Evolutionary conservation across 2,113 vertebrate genomes (phyloP), one percentile per base, ranked within the genome.

Genomic region (Uria lomvia): DNA sequence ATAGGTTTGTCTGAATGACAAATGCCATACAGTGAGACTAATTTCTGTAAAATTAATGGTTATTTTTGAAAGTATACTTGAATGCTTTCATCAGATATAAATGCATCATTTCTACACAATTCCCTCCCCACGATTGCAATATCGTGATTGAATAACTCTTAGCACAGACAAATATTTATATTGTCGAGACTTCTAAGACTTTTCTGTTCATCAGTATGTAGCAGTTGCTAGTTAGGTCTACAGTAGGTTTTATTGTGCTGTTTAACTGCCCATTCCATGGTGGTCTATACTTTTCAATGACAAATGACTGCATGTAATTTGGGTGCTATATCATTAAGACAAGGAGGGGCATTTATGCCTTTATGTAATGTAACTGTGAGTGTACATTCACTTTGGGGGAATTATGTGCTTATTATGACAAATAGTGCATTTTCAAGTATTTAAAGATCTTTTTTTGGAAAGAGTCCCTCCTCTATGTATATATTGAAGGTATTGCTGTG

Each of bases 401-500:
- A 84, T 53, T 76, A 92, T 90, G 80, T 96, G 56, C 85, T 95
- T 96, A 70, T 90, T 90, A 90, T 90, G 89, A 96, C 60, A 94
- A 96, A 94, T 71, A 94, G 90, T 55, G 60, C 42, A 88, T 97
- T 94, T 96, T 90, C 19, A 78, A 88, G 78, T 59, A 79, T 95
- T 93, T 89, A 84, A 87, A 88, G 73, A 66, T 72, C 21, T 78
- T 85, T 88, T 97, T 92, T 84, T 96, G 62, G 62, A 82, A 78
- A 88, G 82, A 45, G 53, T 92, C 65, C 42, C 59, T 72, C 49
- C 58, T 93, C 18, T 95, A 72, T 92, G 43, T 52, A n/a, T 91
- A 68, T 92, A 73, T 49, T 87, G 90, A 98, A 95, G 87, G 70
- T 62, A 97, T 97, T 97, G 89, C 97, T 98, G 92, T 95, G 96